Evolutionary conservation across 2,113 vertebrate species (phyloP), one percentile per base, ranked within the genome.

Genomic region (Monarcha castaneiventris): DNA sequence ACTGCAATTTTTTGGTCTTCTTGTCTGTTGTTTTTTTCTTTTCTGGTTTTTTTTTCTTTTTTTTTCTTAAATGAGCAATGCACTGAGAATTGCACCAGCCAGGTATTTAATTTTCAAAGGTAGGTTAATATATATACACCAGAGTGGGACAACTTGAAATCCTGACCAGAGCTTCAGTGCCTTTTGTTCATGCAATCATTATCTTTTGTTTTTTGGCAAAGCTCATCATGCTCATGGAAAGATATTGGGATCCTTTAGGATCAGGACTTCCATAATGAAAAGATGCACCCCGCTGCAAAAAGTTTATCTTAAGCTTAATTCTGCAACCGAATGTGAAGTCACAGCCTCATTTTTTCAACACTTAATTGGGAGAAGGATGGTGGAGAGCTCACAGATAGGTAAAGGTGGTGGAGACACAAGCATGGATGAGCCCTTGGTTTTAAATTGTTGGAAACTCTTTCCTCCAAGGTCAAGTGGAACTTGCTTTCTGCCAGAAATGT

Each of bases 391-490:
- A 11, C 29, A 46, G 48, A 10, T 15, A 19, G 39, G 16, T 64
- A 49, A 79, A 93, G 17, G 15, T 6, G 1, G 10, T 52, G n/a
- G 71, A 76, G 79, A 68, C 13, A 29, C 6, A 7, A 2, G 75
- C 1, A 11, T 0, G 14, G 66, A 26, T 74, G 32, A 72, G 39
- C 20, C 48, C 7, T 75, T 61, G 23, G 32, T 32, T 94, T 85
- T 74, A 54, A 80, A 82, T 46, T 78, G 9, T 52, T 46, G 46
- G 55, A 30, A 85, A 88, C 14, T 73, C 81, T 76, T 92, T 89
- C 74, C 67, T 95, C 41, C 41, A 91, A 96, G 96, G 72, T 92
- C 89, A 89, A 13, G 23, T 16, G 77, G 43, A 86, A 37, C 9
- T 72, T 92, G 3, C 11, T 88, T 54, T 74, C 43, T 88, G 79